phyloP scores from a whole-genome alignment of 2,797 vertebrate species.

The Danio aesculapii region DNA sequence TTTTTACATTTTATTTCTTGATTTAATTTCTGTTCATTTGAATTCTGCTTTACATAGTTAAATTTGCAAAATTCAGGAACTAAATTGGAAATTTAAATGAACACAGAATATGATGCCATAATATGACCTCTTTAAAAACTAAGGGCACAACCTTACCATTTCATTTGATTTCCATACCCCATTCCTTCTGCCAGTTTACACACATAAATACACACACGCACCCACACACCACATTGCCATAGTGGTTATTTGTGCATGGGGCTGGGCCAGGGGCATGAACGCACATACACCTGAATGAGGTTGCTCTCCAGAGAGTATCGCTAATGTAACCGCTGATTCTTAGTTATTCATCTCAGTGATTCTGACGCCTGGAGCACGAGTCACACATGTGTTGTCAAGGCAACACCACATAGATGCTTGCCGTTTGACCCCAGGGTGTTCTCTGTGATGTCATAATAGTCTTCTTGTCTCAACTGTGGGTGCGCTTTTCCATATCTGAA shows the following conservation, averaged over 20 bases:
- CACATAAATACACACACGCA: background rate
- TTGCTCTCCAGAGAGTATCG: conserved; percentile 69
- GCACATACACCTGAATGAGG: conserved; percentile 76
- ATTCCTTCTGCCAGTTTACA: conserved; percentile 38
- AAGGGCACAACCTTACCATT: conserved; percentile 6
- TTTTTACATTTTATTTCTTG: no score
- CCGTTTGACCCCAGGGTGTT: conserved; percentile 54
- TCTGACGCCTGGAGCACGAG: conserved; percentile 61
- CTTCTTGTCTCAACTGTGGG: conserved; percentile 31
- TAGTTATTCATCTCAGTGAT: conserved; percentile 78
- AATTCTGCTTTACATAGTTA: background rate
- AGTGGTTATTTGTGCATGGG: conserved; percentile 60
- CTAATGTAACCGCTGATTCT: conserved; percentile 82
- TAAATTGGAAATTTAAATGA: background rate
- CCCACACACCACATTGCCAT: conserved; percentile 39
- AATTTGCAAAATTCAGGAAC: background rate
- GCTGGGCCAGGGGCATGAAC: conserved; percentile 60
- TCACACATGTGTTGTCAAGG: conserved; percentile 54
- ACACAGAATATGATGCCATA: conserved; percentile 6
- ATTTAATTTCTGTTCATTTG: background rate
- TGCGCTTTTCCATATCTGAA: conserved; percentile 16
- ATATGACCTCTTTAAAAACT: background rate
- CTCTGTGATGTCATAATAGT: conserved; percentile 57
- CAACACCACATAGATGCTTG: conserved; percentile 58
- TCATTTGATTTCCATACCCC: conserved; percentile 39